These are phyloP conservation scores for Caloenas nicobarica DNA, from an alignment of 2,113 vertebrate genomes.

Conservation along the genomic window DNA sequence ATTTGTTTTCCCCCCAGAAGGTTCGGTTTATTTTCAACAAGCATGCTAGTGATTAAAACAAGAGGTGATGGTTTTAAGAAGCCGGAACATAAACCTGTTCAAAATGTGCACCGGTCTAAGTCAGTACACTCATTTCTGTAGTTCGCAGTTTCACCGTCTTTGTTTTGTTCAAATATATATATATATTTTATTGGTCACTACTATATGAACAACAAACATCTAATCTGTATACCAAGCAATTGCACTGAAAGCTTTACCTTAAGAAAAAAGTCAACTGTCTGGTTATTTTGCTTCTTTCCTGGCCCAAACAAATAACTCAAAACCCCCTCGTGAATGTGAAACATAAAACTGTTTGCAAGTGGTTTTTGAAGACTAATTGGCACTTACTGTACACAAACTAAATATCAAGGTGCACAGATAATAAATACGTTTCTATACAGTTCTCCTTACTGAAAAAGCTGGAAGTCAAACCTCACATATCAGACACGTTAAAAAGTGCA, in stretches of 20 bases:
- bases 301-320: neutral
- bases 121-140: neutral
- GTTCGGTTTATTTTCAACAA: neutral
- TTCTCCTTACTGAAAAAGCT: neutral
- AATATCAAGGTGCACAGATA: neutral
- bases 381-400: neutral
- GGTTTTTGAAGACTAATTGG: neutral
- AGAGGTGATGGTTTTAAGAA: conserved; percentile 26
- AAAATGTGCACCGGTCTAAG: neutral
- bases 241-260: neutral
- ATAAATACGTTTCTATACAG: fast-evolving
- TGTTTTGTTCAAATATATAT: neutral
- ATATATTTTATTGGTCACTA: neutral
- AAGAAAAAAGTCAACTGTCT: neutral
- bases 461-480: neutral
- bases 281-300: neutral
- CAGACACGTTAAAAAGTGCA: neutral
- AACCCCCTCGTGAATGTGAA: neutral
- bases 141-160: neutral
- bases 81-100: conserved; percentile 8
- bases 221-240: neutral
- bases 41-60: conserved; percentile 29
- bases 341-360: neutral
- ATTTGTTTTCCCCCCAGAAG: neutral
- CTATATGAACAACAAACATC: neutral